Percentiles rank a stretch among this genome's conserved stretches.
Evolutionary conservation across 2,797 vertebrate species (phyloP).

Genomic region (Cryptoblepharus egeriae): DNA sequence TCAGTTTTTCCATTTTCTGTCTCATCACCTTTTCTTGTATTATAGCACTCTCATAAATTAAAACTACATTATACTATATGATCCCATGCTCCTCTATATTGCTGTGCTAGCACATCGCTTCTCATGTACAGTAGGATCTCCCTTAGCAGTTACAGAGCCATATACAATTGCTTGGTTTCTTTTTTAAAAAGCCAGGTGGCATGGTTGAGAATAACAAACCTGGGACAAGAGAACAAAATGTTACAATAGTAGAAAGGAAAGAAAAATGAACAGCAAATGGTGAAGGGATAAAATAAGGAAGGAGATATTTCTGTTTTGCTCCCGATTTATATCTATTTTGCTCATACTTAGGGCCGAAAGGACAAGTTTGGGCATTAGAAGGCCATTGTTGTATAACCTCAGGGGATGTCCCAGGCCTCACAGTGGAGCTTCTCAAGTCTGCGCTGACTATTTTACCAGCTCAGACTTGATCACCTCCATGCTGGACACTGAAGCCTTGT

Average conservation of each 20-base stretch:
- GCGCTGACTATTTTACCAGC: no score
- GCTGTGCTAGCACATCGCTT: conserved; percentile 7
- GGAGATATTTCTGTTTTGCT: background rate
- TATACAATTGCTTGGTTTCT: background rate
- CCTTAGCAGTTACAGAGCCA: conserved; percentile 14
- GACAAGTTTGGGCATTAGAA: no score
- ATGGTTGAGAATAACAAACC: background rate
- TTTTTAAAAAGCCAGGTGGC: conserved; percentile 2
- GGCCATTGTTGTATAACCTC: no score
- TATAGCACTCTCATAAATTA: conserved; percentile 42
- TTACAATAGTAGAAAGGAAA: background rate
- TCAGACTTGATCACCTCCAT: no score
- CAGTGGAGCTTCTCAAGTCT: no score
- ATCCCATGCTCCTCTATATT: conserved; percentile 29
- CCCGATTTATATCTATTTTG: background rate
- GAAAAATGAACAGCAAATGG: background rate
- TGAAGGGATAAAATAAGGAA: background rate
- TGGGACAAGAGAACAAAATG: background rate
- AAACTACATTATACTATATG: conserved; percentile 32
- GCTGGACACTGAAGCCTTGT: no score
- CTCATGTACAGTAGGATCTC: conserved; percentile 16
- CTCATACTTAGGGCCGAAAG: background rate
- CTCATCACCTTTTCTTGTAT: conserved; percentile 36
- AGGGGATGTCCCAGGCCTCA: no score
- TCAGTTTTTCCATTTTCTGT: conserved; percentile 49